phyloP scores from a whole-genome alignment of 2,113 vertebrate species.

The Oostethus manadensis region DNA sequence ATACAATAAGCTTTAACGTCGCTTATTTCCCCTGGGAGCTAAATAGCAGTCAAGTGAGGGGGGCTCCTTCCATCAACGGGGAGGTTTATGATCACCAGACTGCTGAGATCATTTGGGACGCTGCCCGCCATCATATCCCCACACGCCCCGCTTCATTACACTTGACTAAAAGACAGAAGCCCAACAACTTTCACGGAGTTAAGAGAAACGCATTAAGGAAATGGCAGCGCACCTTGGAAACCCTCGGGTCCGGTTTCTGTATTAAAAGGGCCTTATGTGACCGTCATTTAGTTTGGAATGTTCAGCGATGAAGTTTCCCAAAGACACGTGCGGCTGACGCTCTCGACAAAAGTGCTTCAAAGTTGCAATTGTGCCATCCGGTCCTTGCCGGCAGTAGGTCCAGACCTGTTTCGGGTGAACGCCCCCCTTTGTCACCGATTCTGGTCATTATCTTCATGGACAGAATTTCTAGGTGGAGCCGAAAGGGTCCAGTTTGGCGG shows the following conservation, averaged over 20 bases:
- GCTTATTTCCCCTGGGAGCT: constrained; percentile 68
- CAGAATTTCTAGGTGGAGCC: no score
- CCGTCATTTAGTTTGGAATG: constrained; percentile 24
- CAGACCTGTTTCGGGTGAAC: no score
- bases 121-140: background rate
- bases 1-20: constrained; percentile 56
- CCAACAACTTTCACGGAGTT: constrained; percentile 15
- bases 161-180: constrained; percentile 38
- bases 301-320: constrained; percentile 20
- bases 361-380: no score
- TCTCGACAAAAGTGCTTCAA: no score
- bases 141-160: constrained; percentile 46
- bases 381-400: no score
- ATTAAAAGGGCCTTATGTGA: constrained; percentile 16
- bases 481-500: no score
- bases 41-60: constrained; percentile 35
- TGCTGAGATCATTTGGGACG: constrained; percentile 43
- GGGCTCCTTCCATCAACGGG: constrained; percentile 45
- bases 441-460: no score
- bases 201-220: constrained; percentile 17
- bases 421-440: no score
- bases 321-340: background rate
- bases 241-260: constrained; percentile 28
- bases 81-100: constrained; percentile 43
- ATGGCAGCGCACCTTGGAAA: constrained; percentile 14